A percentile compares a stretch with the other conserved stretches of the same genome.
phyloP scores from a whole-genome alignment of 2,888 invertebrate species.

The Lathronympha strigana region DNA sequence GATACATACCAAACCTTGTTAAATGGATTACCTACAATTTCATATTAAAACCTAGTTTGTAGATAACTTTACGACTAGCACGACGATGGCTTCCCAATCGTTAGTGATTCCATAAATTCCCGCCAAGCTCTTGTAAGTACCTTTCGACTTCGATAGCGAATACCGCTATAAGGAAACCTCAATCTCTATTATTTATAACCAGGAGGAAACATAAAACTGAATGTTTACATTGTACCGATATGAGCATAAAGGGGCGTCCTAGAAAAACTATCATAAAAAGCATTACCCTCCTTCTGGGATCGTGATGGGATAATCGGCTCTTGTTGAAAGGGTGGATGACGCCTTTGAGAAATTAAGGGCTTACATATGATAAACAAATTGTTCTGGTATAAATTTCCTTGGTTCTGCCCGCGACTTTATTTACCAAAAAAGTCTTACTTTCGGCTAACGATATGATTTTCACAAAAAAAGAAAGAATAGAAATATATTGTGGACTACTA shows the following conservation, averaged over 20 bases:
- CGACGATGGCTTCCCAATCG: conserved; percentile 7
- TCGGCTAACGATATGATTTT: too few relatives aligned
- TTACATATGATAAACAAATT: neutral
- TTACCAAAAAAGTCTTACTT: too few relatives aligned
- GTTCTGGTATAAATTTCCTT: neutral
- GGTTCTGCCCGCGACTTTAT: neutral
- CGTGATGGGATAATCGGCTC: conserved; percentile 34
- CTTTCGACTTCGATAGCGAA: conserved; percentile 43
- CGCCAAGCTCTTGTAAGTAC: conserved; percentile 31
- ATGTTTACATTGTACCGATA: conserved; percentile 44
- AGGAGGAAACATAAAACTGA: conserved; percentile 47
- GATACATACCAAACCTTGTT: neutral
- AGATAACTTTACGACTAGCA: conserved; percentile 22
- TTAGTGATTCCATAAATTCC: conserved; percentile 29
- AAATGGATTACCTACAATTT: neutral
- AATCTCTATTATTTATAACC: conserved; percentile 47
- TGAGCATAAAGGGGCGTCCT: conserved; percentile 45
- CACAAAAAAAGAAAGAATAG: too few relatives aligned
- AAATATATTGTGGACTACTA: too few relatives aligned
- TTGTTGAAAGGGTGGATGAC: conserved; percentile 14
- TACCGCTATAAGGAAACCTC: conserved; percentile 44
- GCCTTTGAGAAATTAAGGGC: conserved; percentile 12
- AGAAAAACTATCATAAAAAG: conserved; percentile 51
- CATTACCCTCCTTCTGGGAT: conserved; percentile 42
- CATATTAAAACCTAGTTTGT: conserved; percentile 3